Conservation (phyloP, 2,888 invertebrate species). For the Morpho helenor region DNA sequence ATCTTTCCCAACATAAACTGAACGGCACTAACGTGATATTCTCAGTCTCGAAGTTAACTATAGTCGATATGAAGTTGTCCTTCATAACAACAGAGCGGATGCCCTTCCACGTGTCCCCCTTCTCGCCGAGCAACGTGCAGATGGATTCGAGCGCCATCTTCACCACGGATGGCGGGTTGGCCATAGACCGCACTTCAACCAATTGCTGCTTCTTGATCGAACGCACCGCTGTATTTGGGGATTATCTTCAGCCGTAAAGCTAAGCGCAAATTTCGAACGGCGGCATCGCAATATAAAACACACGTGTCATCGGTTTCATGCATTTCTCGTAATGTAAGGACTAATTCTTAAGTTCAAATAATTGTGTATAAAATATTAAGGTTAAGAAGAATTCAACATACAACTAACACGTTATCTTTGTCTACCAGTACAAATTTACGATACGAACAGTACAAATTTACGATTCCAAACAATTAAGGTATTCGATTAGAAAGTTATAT, state of each 20-base stretch:
- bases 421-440: too few species aligned
- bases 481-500: too few species aligned
- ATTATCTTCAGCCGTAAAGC: conserved; percentile 43
- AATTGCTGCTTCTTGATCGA: conserved; percentile 97
- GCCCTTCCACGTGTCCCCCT: conserved; percentile 95
- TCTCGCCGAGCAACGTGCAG: conserved; percentile 94
- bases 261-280: conserved; percentile 31
- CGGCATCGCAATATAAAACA: conserved; percentile 4
- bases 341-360: too few species aligned
- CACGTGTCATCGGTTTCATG: not conserved
- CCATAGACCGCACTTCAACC: conserved; percentile 96
- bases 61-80: conserved; percentile 96
- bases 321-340: not conserved
- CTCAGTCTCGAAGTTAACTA: conserved; percentile 96
- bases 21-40: conserved; percentile 89
- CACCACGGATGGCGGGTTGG: conserved; percentile 94
- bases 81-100: conserved; percentile 94
- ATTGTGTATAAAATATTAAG: too few species aligned
- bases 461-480: too few species aligned
- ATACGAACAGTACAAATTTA: too few species aligned
- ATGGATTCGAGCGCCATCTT: conserved; percentile 97
- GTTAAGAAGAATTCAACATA: too few species aligned
- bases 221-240: conserved; percentile 86
- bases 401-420: too few species aligned
- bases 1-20: conserved; percentile 31